Base-by-base conservation (phyloP, 2,113 vertebrate species). In the Colistium nudipinnis region DNA sequence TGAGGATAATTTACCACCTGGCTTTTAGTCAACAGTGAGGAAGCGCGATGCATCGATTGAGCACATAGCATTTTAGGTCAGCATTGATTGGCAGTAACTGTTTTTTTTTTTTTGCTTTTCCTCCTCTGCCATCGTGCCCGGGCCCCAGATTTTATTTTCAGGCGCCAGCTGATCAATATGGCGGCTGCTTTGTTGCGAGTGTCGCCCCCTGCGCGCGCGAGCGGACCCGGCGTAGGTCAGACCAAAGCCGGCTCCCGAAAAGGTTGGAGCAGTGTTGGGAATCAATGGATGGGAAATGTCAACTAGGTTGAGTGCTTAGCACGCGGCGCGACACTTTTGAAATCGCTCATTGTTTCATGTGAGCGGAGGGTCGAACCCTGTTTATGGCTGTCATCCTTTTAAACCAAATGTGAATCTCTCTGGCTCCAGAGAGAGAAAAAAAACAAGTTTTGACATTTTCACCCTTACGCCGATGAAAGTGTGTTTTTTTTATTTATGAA, bases 221-320 rank as follows among this genome's bases (percentile, higher is more conserved):
- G n/a, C n/a, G 86, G 82, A 74, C 67, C 61, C 0, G 53, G 10
- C 74, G 78, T 83, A 85, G 91, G 87, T 91, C 90, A 89, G 71
- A 70, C 33, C 74, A 43, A 76, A 76, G 70, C 74, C 38, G n/a
- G n/a, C n/a, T n/a, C 78, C 70, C 39, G 17, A 14, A 87, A 90
- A 91, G 88, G 88, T 90, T 82, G 85, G 84, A 70, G 53, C 80
- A 62, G 84, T 90, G 85, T 89, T 88, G 75, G 84, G 74, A 88
- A 90, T 92, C 89, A 85, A 83, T 90, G 80, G 70, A 49, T 70
- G 76, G 77, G 86, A 90, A 92, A 92, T 89, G 88, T 92, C 88
- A 90, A 44, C 80, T 76, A 81, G 73, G 70, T 44, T 49, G 61
- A 60, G 74, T 82, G 78, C 81, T 89, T 86, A 70, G 74, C 39